Percentiles rank a stretch among this genome's conserved stretches.
Conservation (phyloP, 2,797 vertebrate species). For the Setipinna tenuifilis region DNA sequence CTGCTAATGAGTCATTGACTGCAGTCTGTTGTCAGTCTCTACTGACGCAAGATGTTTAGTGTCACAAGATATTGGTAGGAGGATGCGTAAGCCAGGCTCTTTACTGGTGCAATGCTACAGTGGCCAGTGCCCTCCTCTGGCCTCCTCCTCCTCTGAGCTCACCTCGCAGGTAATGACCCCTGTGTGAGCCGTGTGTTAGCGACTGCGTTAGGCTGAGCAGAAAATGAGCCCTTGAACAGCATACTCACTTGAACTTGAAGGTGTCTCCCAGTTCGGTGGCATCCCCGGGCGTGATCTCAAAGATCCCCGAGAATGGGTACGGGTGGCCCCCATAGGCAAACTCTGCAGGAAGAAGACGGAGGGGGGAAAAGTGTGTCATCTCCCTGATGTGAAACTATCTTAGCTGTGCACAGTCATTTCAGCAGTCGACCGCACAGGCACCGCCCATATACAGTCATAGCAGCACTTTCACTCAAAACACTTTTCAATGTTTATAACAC, state of each 20-base stretch:
- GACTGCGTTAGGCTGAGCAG: neutral
- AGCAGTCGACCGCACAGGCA: neutral
- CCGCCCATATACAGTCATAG: neutral
- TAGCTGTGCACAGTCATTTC: neutral
- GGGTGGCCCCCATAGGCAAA: conserved; percentile 99
- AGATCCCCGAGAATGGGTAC: conserved; percentile 98
- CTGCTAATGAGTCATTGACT: neutral
- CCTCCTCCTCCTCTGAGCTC: neutral
- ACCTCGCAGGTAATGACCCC: neutral
- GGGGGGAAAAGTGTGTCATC: neutral
- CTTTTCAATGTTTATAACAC: neutral
- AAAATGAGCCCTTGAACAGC: neutral
- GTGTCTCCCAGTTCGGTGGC: conserved; percentile 97
- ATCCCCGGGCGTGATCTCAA: conserved; percentile 97
- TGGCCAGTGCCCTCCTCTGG: neutral
- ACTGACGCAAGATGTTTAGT: neutral
- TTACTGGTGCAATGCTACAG: neutral
- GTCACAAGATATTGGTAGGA: neutral
- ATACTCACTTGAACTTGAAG: conserved; percentile 98
- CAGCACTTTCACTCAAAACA: neutral
- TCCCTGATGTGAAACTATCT: neutral
- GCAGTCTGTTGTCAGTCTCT: neutral
- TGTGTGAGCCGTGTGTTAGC: neutral
- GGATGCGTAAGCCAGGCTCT: neutral
- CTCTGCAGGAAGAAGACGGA: conserved; percentile 73